These are phyloP conservation scores for Temnothorax longispinosus DNA, from an alignment of 1,140 invertebrate genomes.

Conservation along the genomic window DNA sequence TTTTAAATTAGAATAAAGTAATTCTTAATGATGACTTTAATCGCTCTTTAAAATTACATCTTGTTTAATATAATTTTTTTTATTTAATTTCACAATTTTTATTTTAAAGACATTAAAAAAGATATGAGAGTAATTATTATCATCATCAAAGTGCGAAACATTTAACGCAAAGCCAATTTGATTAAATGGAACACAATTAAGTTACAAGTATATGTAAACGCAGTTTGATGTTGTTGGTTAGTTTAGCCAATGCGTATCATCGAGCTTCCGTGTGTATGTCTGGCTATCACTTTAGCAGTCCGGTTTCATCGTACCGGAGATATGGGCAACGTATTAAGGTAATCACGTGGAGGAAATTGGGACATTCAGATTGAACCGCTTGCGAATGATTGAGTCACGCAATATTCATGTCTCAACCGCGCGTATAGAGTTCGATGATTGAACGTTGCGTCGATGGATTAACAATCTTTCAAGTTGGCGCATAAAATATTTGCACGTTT, in stretches of 20 bases:
- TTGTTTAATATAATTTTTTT: not conserved
- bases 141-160: not conserved
- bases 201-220: slow-evolving; percentile 26
- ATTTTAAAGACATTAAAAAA: not conserved
- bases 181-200: slow-evolving; percentile 27
- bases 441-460: slow-evolving; percentile 45
- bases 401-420: slow-evolving; percentile 63
- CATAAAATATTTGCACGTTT: not conserved
- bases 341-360: slow-evolving; percentile 69
- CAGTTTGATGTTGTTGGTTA: slow-evolving; percentile 40
- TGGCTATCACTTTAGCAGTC: slow-evolving; percentile 54
- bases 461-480: not conserved
- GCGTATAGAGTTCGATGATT: slow-evolving; percentile 33
- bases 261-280: slow-evolving; percentile 32
- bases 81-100: not conserved
- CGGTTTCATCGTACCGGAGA: slow-evolving; percentile 55
- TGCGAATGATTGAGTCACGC: slow-evolving; percentile 68
- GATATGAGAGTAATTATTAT: not conserved
- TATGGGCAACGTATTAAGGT: slow-evolving; percentile 64
- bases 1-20: not conserved
- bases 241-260: slow-evolving; percentile 42
- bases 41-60: not conserved
- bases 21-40: not conserved
- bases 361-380: slow-evolving; percentile 66
- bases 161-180: slow-evolving; percentile 22